These are phyloP conservation scores for Nyctibius grandis DNA, from an alignment of 2,797 vertebrate genomes.

Conservation along the genomic window DNA sequence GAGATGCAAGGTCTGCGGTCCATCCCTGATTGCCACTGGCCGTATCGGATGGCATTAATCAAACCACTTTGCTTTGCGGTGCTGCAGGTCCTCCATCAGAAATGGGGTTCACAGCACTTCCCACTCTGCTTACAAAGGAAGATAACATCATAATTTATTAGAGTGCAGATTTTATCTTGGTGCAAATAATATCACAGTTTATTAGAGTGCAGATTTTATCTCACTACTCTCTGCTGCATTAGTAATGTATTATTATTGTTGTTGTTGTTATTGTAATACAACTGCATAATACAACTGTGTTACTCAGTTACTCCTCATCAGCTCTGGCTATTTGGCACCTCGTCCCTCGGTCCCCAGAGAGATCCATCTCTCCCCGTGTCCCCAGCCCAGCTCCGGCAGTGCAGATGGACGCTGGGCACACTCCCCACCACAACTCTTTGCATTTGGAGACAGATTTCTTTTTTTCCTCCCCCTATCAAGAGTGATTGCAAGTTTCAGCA, in stretches of 20 bases:
- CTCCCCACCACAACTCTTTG: not conserved
- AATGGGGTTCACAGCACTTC: not conserved
- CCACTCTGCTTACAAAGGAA: not conserved
- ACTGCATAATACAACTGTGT: not conserved
- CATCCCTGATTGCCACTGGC: not conserved
- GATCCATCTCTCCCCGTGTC: not conserved
- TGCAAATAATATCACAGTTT: not conserved
- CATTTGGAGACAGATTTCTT: not conserved
- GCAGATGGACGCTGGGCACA: not conserved
- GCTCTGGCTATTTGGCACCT: not conserved
- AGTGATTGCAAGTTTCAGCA: not conserved
- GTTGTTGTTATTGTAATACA: not conserved
- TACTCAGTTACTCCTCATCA: not conserved
- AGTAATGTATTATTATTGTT: not conserved
- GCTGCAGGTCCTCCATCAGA: not conserved
- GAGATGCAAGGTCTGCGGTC: not conserved
- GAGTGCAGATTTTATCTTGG: not conserved
- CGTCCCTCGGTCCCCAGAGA: fast-evolving
- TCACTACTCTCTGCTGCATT: not conserved
- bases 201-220: not conserved
- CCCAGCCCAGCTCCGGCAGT: not conserved
- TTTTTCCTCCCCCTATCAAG: not conserved
- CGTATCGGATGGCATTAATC: fast-evolving
- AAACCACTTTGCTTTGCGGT: not conserved
- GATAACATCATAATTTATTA: too few species aligned